Evolutionary conservation across 2,113 vertebrate species (phyloP), one percentile per base, ranked within the genome.

Genomic region (Vidua macroura): DNA sequence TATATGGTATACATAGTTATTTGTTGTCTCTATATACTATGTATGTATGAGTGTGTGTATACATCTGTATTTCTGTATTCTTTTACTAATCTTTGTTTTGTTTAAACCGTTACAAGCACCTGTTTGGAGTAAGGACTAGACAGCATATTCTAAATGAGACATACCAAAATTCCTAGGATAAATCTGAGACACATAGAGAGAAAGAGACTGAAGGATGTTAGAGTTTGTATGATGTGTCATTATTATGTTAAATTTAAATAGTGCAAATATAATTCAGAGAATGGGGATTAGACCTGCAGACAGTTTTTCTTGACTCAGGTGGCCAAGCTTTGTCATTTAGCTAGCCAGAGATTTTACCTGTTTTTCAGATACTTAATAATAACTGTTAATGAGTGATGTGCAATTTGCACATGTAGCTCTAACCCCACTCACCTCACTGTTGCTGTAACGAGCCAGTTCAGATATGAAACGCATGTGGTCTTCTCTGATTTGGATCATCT

Each of bases 401-500:
- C 49, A 87, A 73, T 69, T 44, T 59, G 39, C 37, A 69, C 55
- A 37, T 0, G 35, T 7, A 79, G 67, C 35, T 81, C 35, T 68
- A 87, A 81, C 39, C 13, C n/a, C 91, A 92, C 98, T 35, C 15
- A 99, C 99, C 98, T 99, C 99, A 6, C 97, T 99, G 97, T 99
- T 99, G 98, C 99, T 99, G 91, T 99, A 99, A 73, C 99, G 99
- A 23, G 99, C 99, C 90, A 99, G 97, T 96, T 99, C 99, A 0
- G 99, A 99, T 97, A 99, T 99, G 97, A 99, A 99, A 66, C 99
- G 99, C 99, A 99, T 99, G 88, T 99, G 99, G 95, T 99, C 99
- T 15, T 99, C 99, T 20, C 99, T 98, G 96, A 99, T 99, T 96
- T 99, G 99, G 94, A 99, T 98, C 99, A 99, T 99, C 98, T 99